Evolutionary conservation across 2,888 invertebrate genomes (phyloP).

Genomic region (Oligia fasciuncula): DNA sequence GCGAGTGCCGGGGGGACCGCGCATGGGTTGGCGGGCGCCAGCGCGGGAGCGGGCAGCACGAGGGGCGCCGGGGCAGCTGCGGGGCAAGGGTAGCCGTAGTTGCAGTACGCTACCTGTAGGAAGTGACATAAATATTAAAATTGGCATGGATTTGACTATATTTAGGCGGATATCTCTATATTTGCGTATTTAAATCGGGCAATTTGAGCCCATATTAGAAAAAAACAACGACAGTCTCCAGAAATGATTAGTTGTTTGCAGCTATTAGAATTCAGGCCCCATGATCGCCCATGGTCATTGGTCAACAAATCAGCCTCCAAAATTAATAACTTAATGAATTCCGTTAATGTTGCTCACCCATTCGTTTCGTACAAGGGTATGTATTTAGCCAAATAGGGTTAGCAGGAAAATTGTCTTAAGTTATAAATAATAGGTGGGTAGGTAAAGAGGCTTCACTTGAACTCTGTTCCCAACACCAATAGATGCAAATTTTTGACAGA

Average conservation of each 20-base stretch:
- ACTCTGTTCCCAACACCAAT: not conserved
- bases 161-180: too few relatives aligned
- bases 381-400: not conserved
- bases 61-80: constrained; percentile 54
- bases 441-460: not conserved
- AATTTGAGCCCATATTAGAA: not conserved
- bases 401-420: not conserved
- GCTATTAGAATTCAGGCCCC: too few relatives aligned
- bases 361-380: too few relatives aligned
- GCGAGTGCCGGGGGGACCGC: constrained; percentile 59
- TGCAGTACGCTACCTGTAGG: constrained; percentile 50
- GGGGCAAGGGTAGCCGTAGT: constrained; percentile 41
- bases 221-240: not conserved
- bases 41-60: constrained; percentile 54
- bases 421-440: not conserved
- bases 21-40: constrained; percentile 32
- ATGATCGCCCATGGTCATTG: too few relatives aligned
- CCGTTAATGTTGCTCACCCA: too few relatives aligned
- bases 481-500: not conserved
- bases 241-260: too few relatives aligned
- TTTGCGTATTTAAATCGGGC: not conserved
- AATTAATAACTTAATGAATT: not conserved
- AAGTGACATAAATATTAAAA: not conserved
- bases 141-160: not conserved
- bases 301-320: not conserved